These are phyloP conservation scores for Rhagonycha fulva DNA, from an alignment of 2,888 invertebrate genomes.

Conservation along the genomic window DNA sequence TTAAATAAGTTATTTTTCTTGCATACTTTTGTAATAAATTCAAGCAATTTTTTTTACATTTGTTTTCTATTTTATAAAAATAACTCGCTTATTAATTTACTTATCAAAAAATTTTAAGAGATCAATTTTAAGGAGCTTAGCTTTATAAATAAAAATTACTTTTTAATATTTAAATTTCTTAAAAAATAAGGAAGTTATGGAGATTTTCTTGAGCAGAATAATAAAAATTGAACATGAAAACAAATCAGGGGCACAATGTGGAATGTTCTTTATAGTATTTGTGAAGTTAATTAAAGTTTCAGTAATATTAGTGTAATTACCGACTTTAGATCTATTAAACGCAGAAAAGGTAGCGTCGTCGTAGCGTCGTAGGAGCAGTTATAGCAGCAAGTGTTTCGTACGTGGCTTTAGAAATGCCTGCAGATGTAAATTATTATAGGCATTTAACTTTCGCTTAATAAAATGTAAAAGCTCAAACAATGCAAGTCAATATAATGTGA, in stretches of 20 bases:
- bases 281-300: neutral
- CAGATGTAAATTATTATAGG: neutral
- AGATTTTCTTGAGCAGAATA: neutral
- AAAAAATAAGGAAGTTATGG: neutral
- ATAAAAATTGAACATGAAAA: neutral
- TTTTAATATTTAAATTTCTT: neutral
- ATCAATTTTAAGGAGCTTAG: neutral
- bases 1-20: neutral
- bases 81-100: neutral
- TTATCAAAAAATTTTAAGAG: neutral
- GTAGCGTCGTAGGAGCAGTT: neutral
- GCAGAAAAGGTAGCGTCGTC: neutral
- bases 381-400: neutral
- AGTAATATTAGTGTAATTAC: neutral
- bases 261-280: neutral
- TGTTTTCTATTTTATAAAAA: neutral
- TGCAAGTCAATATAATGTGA: neutral
- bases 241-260: neutral
- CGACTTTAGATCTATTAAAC: neutral
- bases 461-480: neutral
- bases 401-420: neutral
- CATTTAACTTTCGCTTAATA: neutral
- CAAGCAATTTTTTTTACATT: too few relatives aligned
- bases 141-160: neutral
- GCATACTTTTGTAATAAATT: neutral